These are phyloP conservation scores for Hymenochirus boettgeri DNA, from an alignment of 2,113 vertebrate species.

Conservation along the genomic window DNA sequence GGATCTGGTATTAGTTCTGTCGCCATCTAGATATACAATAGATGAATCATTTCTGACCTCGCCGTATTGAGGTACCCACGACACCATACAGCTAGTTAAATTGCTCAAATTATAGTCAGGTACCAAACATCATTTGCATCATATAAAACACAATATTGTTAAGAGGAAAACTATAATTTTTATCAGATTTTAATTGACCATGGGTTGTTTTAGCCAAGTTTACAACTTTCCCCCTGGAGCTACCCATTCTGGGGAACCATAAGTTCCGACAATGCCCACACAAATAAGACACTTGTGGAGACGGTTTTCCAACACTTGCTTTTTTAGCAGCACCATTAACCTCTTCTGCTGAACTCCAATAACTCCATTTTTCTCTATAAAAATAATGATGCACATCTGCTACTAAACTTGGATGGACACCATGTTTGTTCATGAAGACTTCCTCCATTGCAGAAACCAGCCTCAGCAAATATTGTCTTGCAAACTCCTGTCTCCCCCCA, in stretches of 20 bases:
- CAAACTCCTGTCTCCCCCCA: conserved; percentile 88
- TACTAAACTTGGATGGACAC: conserved; percentile 89
- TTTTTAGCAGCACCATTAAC: conserved; percentile 91
- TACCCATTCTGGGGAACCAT: conserved; percentile 88
- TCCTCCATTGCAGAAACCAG: conserved; percentile 95
- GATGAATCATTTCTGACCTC: conserved; percentile 82
- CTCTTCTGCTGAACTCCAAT: conserved; percentile 92
- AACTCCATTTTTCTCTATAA: conserved; percentile 90
- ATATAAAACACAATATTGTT: conserved; percentile 89
- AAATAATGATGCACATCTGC: conserved; percentile 96
- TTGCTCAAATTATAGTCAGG: conserved; percentile 90
- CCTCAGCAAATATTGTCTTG: conserved; percentile 91
- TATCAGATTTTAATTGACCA: conserved; percentile 84
- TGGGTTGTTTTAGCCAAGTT: conserved; percentile 89
- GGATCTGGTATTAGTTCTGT: conserved; percentile 86
- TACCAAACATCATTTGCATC: conserved; percentile 74
- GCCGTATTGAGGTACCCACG: conserved; percentile 82
- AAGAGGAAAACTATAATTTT: conserved; percentile 96
- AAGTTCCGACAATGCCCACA: conserved; percentile 88
- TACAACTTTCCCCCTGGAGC: conserved; percentile 89
- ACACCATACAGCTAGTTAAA: conserved; percentile 88
- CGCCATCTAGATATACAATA: conserved; percentile 86
- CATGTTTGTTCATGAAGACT: conserved; percentile 90
- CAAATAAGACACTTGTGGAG: conserved; percentile 94
- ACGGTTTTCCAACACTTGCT: conserved; percentile 84